These are phyloP conservation scores for Upupa epops DNA, from an alignment of 2,113 vertebrate species.

Conservation along the genomic window DNA sequence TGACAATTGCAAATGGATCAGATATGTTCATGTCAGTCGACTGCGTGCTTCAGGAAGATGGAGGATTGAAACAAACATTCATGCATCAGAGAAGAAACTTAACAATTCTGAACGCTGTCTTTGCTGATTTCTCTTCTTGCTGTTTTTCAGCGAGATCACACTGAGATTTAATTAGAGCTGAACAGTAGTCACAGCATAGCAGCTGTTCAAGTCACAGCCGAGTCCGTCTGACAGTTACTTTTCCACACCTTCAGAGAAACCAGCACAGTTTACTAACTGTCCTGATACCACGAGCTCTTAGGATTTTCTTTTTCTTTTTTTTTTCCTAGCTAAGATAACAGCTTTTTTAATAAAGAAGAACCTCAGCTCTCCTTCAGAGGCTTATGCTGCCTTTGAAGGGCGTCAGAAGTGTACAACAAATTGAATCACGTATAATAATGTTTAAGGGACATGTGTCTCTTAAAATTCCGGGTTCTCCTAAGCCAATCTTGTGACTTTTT, in stretches of 20 bases:
- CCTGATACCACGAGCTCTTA: not conserved
- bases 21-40: not conserved
- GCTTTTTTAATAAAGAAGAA: not conserved
- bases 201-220: not conserved
- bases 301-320: not conserved
- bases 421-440: rapidly evolving
- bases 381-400: not conserved
- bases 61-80: not conserved
- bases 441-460: not conserved
- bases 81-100: not conserved
- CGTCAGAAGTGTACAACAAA: not conserved
- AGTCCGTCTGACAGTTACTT: not conserved
- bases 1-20: not conserved
- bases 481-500: constrained; percentile 41
- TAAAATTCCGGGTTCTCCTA: not conserved
- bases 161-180: not conserved
- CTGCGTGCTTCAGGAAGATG: not conserved
- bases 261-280: not conserved
- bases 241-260: not conserved
- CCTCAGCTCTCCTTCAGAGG: not conserved
- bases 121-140: not conserved
- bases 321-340: not conserved
- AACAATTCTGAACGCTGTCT: not conserved
- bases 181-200: not conserved
- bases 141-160: not conserved